Conservation (phyloP, 2,888 invertebrate species). For the Fragum whitleyi region DNA sequence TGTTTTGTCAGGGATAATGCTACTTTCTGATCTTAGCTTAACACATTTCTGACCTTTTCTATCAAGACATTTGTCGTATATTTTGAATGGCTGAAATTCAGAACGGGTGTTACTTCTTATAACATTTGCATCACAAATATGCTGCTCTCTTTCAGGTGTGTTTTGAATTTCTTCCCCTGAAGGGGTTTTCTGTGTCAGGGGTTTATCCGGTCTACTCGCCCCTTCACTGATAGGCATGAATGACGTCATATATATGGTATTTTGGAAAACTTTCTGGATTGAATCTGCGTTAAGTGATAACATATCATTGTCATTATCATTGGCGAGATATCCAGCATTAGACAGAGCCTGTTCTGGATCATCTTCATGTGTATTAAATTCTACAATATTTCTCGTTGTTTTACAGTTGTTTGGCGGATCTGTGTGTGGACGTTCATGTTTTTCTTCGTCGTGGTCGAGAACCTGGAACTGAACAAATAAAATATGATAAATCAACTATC, state of each 20-base stretch:
- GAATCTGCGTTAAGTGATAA: slow-evolving; percentile 65
- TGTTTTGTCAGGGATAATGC: not conserved
- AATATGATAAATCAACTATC: too few relatives aligned
- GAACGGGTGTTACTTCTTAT: not conserved
- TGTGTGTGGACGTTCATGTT: not conserved
- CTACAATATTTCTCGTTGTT: not conserved
- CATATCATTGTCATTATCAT: slow-evolving; percentile 31
- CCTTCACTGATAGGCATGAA: slow-evolving; percentile 58
- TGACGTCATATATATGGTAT: slow-evolving; percentile 69
- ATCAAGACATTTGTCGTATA: not conserved
- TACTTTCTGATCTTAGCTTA: not conserved
- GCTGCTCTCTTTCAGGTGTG: not conserved
- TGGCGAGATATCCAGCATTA: not conserved
- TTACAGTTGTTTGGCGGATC: not conserved
- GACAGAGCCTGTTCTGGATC: not conserved
- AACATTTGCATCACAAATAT: not conserved
- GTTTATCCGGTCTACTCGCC: not conserved
- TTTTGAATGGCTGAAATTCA: not conserved
- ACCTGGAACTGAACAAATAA: too few relatives aligned
- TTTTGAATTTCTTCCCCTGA: not conserved
- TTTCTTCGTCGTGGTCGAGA: not conserved
- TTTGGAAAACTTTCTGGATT: slow-evolving; percentile 71
- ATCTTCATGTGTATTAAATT: not conserved
- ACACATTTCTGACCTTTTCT: slow-evolving; percentile 11
- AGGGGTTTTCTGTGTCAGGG: not conserved